Evolutionary conservation across 2,888 invertebrate species (phyloP), one percentile per base, ranked within the genome.

Genomic region (Pyrrhia umbra): DNA sequence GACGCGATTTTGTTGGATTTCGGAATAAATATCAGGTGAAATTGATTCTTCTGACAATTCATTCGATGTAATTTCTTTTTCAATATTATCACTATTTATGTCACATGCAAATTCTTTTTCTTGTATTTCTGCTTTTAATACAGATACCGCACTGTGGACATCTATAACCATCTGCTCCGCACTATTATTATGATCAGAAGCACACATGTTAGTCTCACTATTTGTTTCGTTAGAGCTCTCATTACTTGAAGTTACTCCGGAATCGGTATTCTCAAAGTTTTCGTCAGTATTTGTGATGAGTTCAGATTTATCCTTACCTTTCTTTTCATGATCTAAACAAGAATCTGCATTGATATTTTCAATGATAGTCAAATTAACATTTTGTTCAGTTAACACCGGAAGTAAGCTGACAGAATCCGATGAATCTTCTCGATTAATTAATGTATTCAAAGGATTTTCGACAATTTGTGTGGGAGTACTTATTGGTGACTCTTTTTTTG

Each of bases 401-500:
- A 62, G 54, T 50, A 55, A 55, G 16, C 71, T 64, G 23, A 40
- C 37, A 1, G 54, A 49, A 51, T 66, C 67, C 5, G 45, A 54
- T 16, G 62, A 52, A 42, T 50, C 49, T 6, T 58, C 50, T 43
- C 62, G 40, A 55, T 25, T 52, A 34, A 39, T 56, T 39, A 56
- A 39, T n/a, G 6, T 54, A 15, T 58, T 56, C 56, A 57, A 45
- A 23, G 21, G 8, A 34, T 47, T 58, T 63, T 23, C 16, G 34
- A 27, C 34, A n/a, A 42, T 23, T 6, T 58, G 34, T 34, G 45
- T 46, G 6, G 21, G 8, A 43, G 46, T 50, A 45, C 42, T 65
- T 1, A 27, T 55, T 49, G 56, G 59, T 42, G 55, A 51, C 10
- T 56, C 49, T 16, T 46, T 56, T 54, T 66, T 61, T 43, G 45